Evolutionary conservation across 2,113 vertebrate genomes (phyloP).

Genomic region (chimpanzee (Pan troglodytes)): DNA sequence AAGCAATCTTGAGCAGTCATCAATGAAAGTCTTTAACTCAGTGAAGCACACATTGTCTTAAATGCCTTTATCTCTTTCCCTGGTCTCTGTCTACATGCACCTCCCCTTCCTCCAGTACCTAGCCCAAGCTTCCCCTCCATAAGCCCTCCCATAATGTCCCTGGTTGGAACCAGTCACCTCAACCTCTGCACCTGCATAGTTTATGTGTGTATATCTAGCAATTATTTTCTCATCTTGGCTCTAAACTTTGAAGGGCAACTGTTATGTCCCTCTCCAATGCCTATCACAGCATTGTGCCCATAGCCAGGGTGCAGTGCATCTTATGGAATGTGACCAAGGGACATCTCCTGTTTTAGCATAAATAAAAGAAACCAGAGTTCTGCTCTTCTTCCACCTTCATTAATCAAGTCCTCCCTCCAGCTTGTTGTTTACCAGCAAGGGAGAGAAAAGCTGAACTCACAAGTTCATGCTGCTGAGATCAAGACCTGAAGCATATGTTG

Average conservation of each 20-base stretch:
- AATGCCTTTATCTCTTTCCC: not conserved
- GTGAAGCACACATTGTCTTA: not conserved
- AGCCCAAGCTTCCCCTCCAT: not conserved
- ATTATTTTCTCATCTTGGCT: not conserved
- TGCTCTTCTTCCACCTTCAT: slow-evolving; percentile 48
- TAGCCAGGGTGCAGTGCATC: not conserved
- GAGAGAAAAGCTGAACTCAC: slow-evolving; percentile 68
- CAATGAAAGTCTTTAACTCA: not conserved
- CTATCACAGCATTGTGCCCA: not conserved
- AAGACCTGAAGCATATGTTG: slow-evolving; percentile 68
- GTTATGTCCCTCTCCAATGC: not conserved
- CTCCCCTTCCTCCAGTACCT: not conserved
- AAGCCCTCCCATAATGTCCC: not conserved
- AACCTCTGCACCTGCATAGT: not conserved
- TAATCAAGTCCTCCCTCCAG: slow-evolving; percentile 69
- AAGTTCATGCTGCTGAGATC: slow-evolving; percentile 59
- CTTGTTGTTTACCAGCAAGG: slow-evolving; percentile 50
- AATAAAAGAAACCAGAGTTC: not conserved
- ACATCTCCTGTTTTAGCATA: not conserved
- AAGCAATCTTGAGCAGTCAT: not conserved
- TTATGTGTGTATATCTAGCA: not conserved
- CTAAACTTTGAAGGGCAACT: not conserved
- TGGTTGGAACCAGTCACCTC: not conserved
- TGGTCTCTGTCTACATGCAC: not conserved
- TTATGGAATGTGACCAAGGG: not conserved